Base-by-base conservation (phyloP, 2,797 vertebrate species). In the Propithecus perrieri region DNA sequence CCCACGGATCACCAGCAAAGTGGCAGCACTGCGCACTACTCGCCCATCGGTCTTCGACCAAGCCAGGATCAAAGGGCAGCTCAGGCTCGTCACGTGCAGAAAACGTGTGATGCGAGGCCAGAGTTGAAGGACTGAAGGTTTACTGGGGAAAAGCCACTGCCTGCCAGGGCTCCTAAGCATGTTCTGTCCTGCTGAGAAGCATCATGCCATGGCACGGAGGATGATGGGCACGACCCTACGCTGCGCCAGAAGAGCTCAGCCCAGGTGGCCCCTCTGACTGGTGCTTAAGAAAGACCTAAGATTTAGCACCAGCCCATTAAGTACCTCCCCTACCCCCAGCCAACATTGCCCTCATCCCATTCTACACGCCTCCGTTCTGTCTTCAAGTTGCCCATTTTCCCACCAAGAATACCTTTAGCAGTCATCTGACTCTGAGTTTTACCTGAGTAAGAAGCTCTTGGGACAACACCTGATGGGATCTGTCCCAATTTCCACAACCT, bases 231-330 rank as follows among this genome's bases (percentile, higher is more conserved):
- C 1, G 20, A 14, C 43, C 0, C 18, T 53, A 28, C 2, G 67
- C 48, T 67, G 22, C 0, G 1, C 50, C 38, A 14, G 63, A 33
- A 78, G 57, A 53, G 35, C 38, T 74, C 46, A 30, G 69, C 48
- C 33, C 41, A 7, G 0, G 4, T 15, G n/a, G 8, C 11, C 43
- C 38, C n/a, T n/a, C 7, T 0, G 9, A 22, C 50, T 86, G 30
- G 11, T 74, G 24, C 61, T 71, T 57, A 89, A 85, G 67, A 79
- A 63, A 48, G 35, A 63, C 28, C 26, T 18, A 46, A 41, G 69
- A 46, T 41, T 78, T 59, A 83, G 35, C 61, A 53, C 5, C 67
- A 85, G 69, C 69, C n/a, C 35, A 0, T 46, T n/a, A 90, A 30
- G 53, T 48, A 24, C 35, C 43, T 18, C 41, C 13, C 20, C 35